Percentiles rank a stretch among this genome's conserved stretches.
Conservation (phyloP, 2,797 vertebrate genomes). For the Enteromius afrohamiltoni region DNA sequence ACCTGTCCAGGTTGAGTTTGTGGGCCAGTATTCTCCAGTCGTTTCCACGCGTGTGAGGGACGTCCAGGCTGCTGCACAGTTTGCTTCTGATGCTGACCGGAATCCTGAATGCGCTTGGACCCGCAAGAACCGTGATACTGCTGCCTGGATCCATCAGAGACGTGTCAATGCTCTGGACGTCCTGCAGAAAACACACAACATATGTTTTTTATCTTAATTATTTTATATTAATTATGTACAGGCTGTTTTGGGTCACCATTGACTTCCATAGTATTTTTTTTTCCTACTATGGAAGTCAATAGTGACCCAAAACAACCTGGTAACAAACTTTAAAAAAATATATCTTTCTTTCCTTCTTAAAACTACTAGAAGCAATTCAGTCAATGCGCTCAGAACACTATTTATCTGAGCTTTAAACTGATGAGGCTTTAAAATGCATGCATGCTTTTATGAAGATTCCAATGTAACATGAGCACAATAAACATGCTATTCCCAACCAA, state of each 20-base stretch:
- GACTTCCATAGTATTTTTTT: no score
- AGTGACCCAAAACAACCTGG: no score
- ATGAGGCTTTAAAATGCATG: background rate
- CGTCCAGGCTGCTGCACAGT: constrained; percentile 94
- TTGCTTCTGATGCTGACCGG: constrained; percentile 94
- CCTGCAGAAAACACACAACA: constrained; percentile 73
- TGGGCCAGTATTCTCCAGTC: constrained; percentile 98
- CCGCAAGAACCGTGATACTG: constrained; percentile 88
- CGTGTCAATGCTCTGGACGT: constrained; percentile 87
- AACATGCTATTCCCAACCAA: background rate
- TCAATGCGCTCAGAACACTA: background rate
- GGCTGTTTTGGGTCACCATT: no score
- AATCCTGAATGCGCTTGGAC: constrained; percentile 93
- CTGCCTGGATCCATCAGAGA: constrained; percentile 89
- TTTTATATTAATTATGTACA: background rate
- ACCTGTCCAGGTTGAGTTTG: constrained; percentile 97
- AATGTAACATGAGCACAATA: background rate
- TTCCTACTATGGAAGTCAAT: no score
- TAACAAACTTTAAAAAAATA: no score
- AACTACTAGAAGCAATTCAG: background rate
- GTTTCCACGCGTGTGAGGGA: constrained; percentile 92
- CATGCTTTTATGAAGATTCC: background rate
- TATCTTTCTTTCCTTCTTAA: background rate
- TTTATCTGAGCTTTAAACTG: background rate
- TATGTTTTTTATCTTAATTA: background rate